phyloP scores from a whole-genome alignment of 1,140 invertebrate species.

The Papilio glaucus region DNA sequence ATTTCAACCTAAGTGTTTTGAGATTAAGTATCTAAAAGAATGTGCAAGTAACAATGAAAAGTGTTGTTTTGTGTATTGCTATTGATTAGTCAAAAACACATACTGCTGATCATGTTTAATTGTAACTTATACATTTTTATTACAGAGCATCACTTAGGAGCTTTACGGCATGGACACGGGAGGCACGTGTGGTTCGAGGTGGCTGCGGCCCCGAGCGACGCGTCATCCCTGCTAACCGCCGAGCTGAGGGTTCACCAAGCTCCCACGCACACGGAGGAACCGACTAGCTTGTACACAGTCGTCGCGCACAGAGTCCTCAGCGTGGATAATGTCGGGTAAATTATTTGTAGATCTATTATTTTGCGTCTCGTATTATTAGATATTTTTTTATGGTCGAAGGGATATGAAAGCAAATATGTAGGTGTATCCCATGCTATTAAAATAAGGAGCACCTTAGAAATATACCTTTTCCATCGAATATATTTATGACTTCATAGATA shows the following conservation, averaged over 20 bases:
- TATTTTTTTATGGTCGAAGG: background rate
- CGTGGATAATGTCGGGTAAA: conserved; percentile 84
- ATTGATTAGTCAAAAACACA: too few species aligned
- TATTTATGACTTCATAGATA: too few species aligned
- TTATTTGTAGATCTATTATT: background rate
- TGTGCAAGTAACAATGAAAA: too few species aligned
- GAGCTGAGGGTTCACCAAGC: conserved; percentile 93
- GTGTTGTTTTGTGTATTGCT: background rate
- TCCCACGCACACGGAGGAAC: conserved; percentile 62
- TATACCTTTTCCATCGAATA: too few species aligned
- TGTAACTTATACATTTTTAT: conserved; percentile 26
- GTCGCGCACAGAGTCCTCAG: conserved; percentile 85
- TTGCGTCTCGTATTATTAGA: background rate
- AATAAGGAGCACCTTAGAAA: too few species aligned
- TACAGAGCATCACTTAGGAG: conserved; percentile 85
- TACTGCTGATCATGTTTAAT: too few species aligned
- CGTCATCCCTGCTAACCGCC: conserved; percentile 90
- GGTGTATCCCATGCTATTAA: too few species aligned
- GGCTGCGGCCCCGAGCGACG: conserved; percentile 90
- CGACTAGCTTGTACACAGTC: conserved; percentile 81
- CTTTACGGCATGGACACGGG: conserved; percentile 91
- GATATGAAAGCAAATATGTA: background rate
- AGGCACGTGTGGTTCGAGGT: conserved; percentile 96
- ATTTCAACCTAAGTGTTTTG: too few species aligned
- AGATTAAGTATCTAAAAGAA: too few species aligned